Conservation (phyloP, 2,113 vertebrate species). For the Pungitius pungitius region DNA sequence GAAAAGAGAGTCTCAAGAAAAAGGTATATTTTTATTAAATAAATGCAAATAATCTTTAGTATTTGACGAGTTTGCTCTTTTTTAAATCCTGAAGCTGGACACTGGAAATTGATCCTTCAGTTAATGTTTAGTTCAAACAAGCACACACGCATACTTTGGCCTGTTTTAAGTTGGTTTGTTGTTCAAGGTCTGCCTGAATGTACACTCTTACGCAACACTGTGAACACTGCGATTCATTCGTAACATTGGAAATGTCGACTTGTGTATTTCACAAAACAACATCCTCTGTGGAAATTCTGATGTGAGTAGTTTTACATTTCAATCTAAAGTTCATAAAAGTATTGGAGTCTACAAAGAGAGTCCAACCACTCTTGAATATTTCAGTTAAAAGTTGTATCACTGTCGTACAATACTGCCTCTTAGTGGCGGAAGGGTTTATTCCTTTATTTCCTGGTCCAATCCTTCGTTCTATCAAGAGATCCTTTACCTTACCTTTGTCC, state of each 20-base stretch:
- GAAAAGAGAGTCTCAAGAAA: neutral
- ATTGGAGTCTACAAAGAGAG: neutral
- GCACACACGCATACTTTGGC: constrained; percentile 15
- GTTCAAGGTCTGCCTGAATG: neutral
- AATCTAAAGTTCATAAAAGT: neutral
- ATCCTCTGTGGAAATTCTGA: neutral
- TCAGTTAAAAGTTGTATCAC: neutral
- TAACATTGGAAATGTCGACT: neutral
- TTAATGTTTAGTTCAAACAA: constrained; percentile 20
- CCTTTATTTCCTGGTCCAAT: neutral
- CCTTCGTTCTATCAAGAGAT: neutral
- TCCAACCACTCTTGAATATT: neutral
- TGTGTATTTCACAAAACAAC: constrained; percentile 5
- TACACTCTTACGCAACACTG: neutral
- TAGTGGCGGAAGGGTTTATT: neutral
- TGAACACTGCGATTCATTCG: neutral
- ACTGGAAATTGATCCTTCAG: neutral
- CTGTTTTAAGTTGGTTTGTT: constrained; percentile 32
- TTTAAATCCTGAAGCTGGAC: neutral
- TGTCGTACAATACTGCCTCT: neutral
- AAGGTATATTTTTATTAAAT: neutral
- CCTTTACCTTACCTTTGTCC: neutral
- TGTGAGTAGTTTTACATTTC: neutral
- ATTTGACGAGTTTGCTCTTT: neutral
- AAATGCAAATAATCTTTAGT: neutral